Evolutionary conservation across 1,140 invertebrate species (phyloP).

Genomic region (Eciton burchellii): DNA sequence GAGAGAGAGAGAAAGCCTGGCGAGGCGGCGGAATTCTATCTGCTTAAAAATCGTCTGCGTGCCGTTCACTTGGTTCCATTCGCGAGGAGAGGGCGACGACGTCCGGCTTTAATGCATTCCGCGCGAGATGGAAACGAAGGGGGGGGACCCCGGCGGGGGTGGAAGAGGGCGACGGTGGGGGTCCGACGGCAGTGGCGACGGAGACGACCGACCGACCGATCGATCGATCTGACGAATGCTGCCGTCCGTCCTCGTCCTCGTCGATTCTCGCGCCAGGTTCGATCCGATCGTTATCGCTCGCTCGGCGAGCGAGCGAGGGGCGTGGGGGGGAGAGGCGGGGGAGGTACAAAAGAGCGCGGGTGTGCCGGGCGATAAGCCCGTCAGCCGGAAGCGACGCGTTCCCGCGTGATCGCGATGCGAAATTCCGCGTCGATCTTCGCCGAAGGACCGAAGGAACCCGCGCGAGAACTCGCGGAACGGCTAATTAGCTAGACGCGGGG

Average conservation of each 20-base stretch:
- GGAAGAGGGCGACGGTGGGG: slow-evolving; percentile 6
- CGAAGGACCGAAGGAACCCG: not conserved
- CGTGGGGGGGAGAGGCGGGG: no score
- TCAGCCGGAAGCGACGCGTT: slow-evolving; percentile 3
- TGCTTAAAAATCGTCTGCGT: slow-evolving; percentile 78
- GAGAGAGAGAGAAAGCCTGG: no score
- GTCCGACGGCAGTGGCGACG: not conserved
- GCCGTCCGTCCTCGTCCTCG: slow-evolving; percentile 58
- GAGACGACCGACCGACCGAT: slow-evolving; percentile 65
- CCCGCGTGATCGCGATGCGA: not conserved
- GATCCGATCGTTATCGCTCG: slow-evolving; percentile 67
- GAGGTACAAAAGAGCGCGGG: slow-evolving; percentile 59
- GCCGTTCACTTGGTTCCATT: slow-evolving; percentile 74
- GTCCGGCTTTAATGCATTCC: slow-evolving; percentile 77
- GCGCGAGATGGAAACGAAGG: slow-evolving; percentile 73
- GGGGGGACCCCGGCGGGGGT: slow-evolving; percentile 19
- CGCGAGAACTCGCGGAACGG: not conserved
- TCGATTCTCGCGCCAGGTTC: slow-evolving; percentile 73
- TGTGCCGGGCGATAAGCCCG: slow-evolving; percentile 44
- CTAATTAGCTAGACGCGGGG: no score
- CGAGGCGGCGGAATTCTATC: slow-evolving; percentile 74
- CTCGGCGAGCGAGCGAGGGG: not conserved
- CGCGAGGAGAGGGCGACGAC: slow-evolving; percentile 71
- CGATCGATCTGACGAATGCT: slow-evolving; percentile 71
- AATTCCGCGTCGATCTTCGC: slow-evolving; percentile 16